phyloP scores from a whole-genome alignment of 2,797 vertebrate species.

The Tenualosa thibaudeaui region DNA sequence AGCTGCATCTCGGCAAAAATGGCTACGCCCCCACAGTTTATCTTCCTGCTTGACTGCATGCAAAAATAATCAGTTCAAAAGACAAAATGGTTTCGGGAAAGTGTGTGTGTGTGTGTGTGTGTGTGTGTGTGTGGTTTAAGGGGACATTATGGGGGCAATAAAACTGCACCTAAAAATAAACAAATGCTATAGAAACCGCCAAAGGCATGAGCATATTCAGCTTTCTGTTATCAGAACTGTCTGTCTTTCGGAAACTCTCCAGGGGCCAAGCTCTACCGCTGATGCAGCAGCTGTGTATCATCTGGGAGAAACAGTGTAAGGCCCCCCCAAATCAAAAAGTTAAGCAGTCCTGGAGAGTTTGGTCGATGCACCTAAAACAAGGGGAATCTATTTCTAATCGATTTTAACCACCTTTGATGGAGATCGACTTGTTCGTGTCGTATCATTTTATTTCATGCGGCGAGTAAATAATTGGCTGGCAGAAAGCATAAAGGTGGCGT shows the following conservation, averaged over 20 bases:
- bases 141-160: not conserved
- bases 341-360: not conserved
- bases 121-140: not conserved
- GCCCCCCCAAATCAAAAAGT: not conserved
- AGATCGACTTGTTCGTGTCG: not conserved
- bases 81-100: not conserved
- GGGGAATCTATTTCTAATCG: not conserved
- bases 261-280: too few relatives aligned
- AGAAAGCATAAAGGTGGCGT: constrained; percentile 31
- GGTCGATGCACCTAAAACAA: not conserved
- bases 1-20: not conserved
- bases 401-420: not conserved
- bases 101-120: not conserved
- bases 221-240: not conserved
- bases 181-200: not conserved
- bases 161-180: not conserved
- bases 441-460: not conserved
- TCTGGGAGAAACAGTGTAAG: not conserved
- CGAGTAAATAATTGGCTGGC: constrained; percentile 2
- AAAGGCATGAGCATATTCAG: not conserved
- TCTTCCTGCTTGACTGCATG: constrained; percentile 14
- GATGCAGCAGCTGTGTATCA: not conserved
- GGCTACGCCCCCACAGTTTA: constrained; percentile 12
- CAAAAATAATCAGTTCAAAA: constrained; percentile 6
- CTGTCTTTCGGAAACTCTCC: not conserved